Evolutionary conservation across 2,888 invertebrate species (phyloP).

Genomic region (Megalurothrips usitatus): DNA sequence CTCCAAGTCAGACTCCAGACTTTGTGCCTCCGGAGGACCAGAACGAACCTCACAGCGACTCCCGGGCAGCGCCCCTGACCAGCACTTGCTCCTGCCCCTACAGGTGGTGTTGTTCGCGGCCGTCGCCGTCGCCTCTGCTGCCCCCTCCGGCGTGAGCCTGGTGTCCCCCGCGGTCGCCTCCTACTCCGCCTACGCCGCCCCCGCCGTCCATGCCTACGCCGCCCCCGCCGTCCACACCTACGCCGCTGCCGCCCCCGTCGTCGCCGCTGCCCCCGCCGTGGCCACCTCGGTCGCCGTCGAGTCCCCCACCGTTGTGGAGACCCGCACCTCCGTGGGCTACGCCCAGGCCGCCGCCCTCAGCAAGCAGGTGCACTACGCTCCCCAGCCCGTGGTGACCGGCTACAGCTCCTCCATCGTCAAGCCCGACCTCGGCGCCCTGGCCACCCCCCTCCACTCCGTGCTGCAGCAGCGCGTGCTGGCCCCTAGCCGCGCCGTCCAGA

Average conservation of each 20-base stretch:
- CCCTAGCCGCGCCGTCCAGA: slow-evolving; percentile 43
- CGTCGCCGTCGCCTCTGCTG: slow-evolving; percentile 9
- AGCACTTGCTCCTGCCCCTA: neutral
- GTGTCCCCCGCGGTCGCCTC: neutral
- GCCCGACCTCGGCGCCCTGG: slow-evolving; percentile 41
- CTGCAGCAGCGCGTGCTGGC: slow-evolving; percentile 42
- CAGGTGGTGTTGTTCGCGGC: slow-evolving; percentile 23
- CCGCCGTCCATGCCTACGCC: neutral
- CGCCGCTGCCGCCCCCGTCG: slow-evolving; percentile 9
- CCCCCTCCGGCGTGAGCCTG: slow-evolving; percentile 3
- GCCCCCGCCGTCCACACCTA: slow-evolving; percentile 21
- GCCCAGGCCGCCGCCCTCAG: slow-evolving; percentile 40
- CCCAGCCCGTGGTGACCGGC: slow-evolving; percentile 44
- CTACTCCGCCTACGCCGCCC: neutral
- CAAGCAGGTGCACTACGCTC: slow-evolving; percentile 43
- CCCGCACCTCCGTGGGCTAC: slow-evolving; percentile 18
- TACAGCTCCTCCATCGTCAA: slow-evolving; percentile 42
- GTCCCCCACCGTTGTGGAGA: slow-evolving; percentile 21
- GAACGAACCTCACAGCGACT: no score
- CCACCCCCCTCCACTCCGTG: slow-evolving; percentile 40
- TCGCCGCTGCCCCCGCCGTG: neutral
- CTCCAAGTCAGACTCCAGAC: neutral
- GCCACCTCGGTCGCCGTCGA: slow-evolving; percentile 3
- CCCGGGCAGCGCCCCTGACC: no score
- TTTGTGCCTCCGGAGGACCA: neutral